Base-by-base conservation (phyloP, 2,113 vertebrate genomes). In the Fulmarus glacialis region DNA sequence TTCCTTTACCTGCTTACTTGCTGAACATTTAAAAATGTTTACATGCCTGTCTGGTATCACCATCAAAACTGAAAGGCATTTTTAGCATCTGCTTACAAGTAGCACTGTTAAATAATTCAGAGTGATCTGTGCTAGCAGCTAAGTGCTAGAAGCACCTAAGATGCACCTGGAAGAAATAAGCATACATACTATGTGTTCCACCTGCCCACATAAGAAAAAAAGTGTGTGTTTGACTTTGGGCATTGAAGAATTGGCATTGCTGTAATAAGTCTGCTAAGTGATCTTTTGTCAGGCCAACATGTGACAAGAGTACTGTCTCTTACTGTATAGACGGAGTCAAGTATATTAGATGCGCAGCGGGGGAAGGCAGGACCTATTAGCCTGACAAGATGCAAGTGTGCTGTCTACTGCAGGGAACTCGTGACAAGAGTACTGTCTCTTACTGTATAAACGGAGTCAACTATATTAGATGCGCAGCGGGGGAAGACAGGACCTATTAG, bases 341-440 rank as follows among this genome's bases (percentile, higher is more conserved):
- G 20, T 40, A 5, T 10, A 4, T 38, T 13, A 20, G 42, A 4
- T 17, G 14, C 12, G 22, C 48, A 22, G 11, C 1, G 3, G 4
- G 42, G 47, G 17, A 66, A 58, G 11, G 60, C 2, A 7, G 20
- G 47, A 42, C 36, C 53, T 43, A 3, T 43, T 59, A 47, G 24
- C 30, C 40, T 67, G 47, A 36, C 14, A 34, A 26, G 55, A 20
- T 18, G 6, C 19, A 34, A 23, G 26, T 8, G 10, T 36, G 36
- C 14, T 71, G n/a, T 34, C 12, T 74, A 2, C 32, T 27, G 16
- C 13, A 60, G 60, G 75, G 40, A 62, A 12, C 11, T 42, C 1
- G 9, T 47, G 63, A 11, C 8, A 12, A 48, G 24, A 43, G 27
- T n/a, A 17, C 26, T 34, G 32, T 56, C 42, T 56, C 42, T 27